These are phyloP conservation scores for Orgyia antiqua DNA, from an alignment of 2,888 invertebrate genomes.

Conservation along the genomic window DNA sequence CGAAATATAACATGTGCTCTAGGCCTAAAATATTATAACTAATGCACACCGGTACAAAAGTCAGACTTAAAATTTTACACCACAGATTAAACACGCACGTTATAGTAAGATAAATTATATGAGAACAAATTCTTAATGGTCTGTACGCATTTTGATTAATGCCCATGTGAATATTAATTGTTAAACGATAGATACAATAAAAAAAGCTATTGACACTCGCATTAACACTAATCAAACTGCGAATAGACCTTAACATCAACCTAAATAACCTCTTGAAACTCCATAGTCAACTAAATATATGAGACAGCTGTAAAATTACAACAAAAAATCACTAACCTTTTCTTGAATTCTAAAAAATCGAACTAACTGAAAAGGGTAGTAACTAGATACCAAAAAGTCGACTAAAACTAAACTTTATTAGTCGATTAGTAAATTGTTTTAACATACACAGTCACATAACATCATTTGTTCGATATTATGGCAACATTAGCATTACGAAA, in stretches of 20 bases:
- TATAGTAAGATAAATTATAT: conserved; percentile 32
- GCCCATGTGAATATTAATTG: no score
- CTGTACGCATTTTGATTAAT: no score
- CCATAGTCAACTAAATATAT: conserved; percentile 22
- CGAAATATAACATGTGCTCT: background rate
- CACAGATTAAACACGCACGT: conserved; percentile 29
- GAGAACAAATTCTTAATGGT: conserved; percentile 14
- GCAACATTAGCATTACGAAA: no score
- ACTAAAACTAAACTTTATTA: conserved; percentile 14
- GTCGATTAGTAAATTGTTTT: conserved; percentile 13
- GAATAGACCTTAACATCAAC: conserved; percentile 26
- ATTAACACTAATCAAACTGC: no score
- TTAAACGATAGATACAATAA: no score
- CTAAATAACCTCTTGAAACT: conserved; percentile 22
- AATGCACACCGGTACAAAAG: conserved; percentile 47
- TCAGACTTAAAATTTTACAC: conserved; percentile 57
- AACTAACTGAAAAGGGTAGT: conserved; percentile 26
- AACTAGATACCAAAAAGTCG: conserved; percentile 13
- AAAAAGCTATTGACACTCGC: no score
- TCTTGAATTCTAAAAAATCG: conserved; percentile 28
- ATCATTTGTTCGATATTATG: no score
- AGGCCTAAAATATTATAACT: conserved; percentile 18
- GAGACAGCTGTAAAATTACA: conserved; percentile 24
- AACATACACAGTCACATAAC: conserved; percentile 1
- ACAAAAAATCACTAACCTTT: conserved; percentile 25